These are phyloP conservation scores for Halichoerus grypus DNA, from an alignment of 2,113 vertebrate genomes.

Conservation along the genomic window DNA sequence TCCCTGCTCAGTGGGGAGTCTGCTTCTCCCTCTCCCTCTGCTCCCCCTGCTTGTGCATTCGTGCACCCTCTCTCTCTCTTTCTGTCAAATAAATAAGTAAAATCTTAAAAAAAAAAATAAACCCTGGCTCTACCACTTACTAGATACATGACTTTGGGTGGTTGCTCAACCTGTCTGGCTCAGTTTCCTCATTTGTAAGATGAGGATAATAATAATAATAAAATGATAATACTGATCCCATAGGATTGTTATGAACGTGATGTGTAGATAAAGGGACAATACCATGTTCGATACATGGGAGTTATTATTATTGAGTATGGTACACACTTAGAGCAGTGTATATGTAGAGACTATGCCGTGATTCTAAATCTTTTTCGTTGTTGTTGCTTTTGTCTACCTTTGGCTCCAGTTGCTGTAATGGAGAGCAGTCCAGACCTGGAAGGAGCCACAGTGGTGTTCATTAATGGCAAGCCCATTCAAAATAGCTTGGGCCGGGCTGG, in stretches of 20 bases:
- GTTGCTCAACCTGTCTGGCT: background rate
- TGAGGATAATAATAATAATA: background rate
- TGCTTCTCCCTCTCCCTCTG: background rate
- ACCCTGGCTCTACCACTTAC: background rate
- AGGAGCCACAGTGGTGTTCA: background rate
- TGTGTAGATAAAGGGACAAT: background rate
- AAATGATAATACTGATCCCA: background rate
- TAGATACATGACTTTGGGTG: background rate
- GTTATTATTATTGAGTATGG: background rate
- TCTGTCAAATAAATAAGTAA: background rate
- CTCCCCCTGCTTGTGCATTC: background rate
- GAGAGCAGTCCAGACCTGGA: background rate
- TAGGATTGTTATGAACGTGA: background rate
- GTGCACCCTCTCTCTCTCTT: background rate
- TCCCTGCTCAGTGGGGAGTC: background rate
- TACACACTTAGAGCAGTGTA: background rate
- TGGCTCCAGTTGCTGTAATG: background rate
- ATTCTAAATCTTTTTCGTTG: background rate
- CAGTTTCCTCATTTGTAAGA: conserved; percentile 30
- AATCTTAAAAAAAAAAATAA: background rate
- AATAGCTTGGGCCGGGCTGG: background rate
- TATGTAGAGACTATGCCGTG: background rate
- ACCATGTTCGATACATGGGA: background rate
- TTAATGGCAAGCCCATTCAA: background rate
- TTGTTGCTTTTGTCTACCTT: background rate